phyloP scores from a whole-genome alignment of 2,888 invertebrate genomes.

The Mimachlamys varia region DNA sequence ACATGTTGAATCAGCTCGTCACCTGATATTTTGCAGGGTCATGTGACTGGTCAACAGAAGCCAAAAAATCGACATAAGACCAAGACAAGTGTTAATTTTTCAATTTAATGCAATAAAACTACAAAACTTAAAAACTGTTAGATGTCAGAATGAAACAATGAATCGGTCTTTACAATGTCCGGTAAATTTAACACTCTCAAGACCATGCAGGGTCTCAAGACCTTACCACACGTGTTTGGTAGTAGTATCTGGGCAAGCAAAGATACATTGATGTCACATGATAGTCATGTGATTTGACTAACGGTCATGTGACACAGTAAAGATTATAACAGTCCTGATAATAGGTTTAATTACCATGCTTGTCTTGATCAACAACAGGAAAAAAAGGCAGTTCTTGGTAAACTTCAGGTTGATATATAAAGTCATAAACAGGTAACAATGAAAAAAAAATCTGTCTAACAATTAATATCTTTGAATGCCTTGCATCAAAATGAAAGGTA shows the following conservation, averaged over 20 bases:
- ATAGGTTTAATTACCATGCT: slow-evolving; percentile 31
- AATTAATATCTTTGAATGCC: slow-evolving; percentile 9
- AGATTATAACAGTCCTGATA: slow-evolving; percentile 34
- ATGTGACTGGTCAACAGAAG: neutral
- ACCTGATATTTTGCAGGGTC: too few relatives aligned
- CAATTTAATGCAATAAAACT: slow-evolving; percentile 36
- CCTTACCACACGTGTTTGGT: slow-evolving; percentile 17
- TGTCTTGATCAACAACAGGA: slow-evolving; percentile 36
- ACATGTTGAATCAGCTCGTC: too few relatives aligned
- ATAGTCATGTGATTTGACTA: slow-evolving; percentile 30
- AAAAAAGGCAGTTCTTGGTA: slow-evolving; percentile 34
- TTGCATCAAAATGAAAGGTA: slow-evolving; percentile 19
- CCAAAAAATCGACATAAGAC: slow-evolving; percentile 17
- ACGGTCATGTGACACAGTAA: slow-evolving; percentile 34
- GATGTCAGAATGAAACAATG: slow-evolving; percentile 36
- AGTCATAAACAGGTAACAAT: slow-evolving; percentile 33
- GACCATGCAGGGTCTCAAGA: slow-evolving; percentile 7
- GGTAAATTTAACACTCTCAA: slow-evolving; percentile 27
- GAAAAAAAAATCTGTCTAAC: slow-evolving; percentile 6
- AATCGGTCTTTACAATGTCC: slow-evolving; percentile 9
- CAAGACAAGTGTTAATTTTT: slow-evolving; percentile 32
- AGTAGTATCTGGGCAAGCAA: slow-evolving; percentile 36
- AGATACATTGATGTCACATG: slow-evolving; percentile 33
- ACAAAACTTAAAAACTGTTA: slow-evolving; percentile 36
- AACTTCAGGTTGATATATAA: slow-evolving; percentile 30